Base-by-base conservation (phyloP, 1,140 invertebrate genomes). In the Monomorium pharaonis region DNA sequence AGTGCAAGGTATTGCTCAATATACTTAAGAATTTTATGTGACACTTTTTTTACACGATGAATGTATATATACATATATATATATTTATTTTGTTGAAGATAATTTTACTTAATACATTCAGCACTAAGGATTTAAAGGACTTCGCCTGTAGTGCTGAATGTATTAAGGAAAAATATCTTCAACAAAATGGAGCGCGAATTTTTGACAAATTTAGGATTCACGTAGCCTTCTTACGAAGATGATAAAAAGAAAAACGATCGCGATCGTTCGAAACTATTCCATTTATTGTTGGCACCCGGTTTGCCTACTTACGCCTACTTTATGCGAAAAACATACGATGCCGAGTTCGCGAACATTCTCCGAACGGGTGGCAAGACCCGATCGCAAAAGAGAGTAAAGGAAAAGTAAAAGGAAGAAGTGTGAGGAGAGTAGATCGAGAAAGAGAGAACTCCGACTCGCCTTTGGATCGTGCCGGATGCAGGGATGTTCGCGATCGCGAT, bases 291-390 rank as follows among this genome's bases (percentile, higher is more conserved):
- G 93, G 91, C 56, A 84, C 85, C 75, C 80, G 88, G 85, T 90
- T 93, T 93, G 91, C 93, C 93, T 93, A 94, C 93, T 94, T 93
- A 93, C 92, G 92, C 90, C 92, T 94, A 94, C 91, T 92, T 92
- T 89, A 86, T 83, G 84, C 89, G 90, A 91, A 92, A 91, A 92
- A 91, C 75, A 85, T 89, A 92, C 91, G 85, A n/a, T n/a, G 81
- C 89, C 89, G 89, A 89, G 87, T 86, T 90, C 87, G 89, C 86
- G 89, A 91, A 90, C 87, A 92, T 91, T 84, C 84, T 81, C 44
- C 42, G 58, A 63, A 30, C 69, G 78, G 85, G 58, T 65, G 63
- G 67, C 18, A 30, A 51, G 37, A 37, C 42, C 3, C 70, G 74
- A n/a, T 65, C 47, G 27, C 27, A 27, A 72, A 27, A 47, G 63